Conservation (phyloP, 1,140 invertebrate genomes). For the Platyura marginata region DNA sequence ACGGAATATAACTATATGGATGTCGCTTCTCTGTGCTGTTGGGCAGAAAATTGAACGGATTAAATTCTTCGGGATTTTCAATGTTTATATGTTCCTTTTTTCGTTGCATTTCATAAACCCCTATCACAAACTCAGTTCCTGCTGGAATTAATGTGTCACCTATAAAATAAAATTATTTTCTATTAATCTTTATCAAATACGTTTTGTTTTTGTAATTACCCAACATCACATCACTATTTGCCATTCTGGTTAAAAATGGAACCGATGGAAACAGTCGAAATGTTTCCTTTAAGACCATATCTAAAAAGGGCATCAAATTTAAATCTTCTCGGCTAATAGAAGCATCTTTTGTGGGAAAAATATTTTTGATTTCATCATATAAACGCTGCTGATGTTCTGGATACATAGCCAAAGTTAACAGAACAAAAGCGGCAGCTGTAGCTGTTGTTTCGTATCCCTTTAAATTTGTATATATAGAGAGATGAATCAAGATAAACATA, state of each 20-base stretch:
- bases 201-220: too few relatives aligned
- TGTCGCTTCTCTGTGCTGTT: too few relatives aligned
- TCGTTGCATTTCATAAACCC: too few relatives aligned
- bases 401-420: constrained; percentile 18
- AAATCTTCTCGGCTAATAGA: constrained; percentile 30
- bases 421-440: constrained; percentile 12
- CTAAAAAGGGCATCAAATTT: constrained; percentile 38
- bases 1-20: too few relatives aligned
- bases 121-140: too few relatives aligned
- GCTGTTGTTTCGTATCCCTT: constrained; percentile 22
- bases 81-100: too few relatives aligned
- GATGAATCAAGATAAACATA: neutral
- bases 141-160: too few relatives aligned
- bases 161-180: too few relatives aligned
- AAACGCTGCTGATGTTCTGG: constrained; percentile 29
- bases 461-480: neutral
- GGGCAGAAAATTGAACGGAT: too few relatives aligned
- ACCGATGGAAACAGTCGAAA: constrained; percentile 24
- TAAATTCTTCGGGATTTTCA: too few relatives aligned
- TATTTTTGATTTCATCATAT: constrained; percentile 33
- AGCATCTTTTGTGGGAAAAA: constrained; percentile 29
- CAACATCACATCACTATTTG: constrained; percentile 6
- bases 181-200: too few relatives aligned
- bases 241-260: constrained; percentile 8
- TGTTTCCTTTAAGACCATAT: constrained; percentile 39